Conservation (phyloP, 2,888 invertebrate genomes). For the Microctonus hyperodae region DNA sequence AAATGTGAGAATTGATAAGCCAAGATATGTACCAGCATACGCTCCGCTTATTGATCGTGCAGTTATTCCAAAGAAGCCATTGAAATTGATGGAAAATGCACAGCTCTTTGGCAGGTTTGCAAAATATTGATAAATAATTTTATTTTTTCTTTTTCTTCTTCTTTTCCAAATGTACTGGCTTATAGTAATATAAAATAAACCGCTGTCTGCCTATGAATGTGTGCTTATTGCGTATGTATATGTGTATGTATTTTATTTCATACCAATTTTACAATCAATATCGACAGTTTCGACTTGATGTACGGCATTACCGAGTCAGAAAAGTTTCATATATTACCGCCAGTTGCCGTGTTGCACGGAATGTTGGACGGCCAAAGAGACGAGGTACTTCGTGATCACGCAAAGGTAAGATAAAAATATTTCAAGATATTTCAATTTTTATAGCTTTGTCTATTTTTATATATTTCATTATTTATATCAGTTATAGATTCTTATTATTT, state of each 20-base stretch:
- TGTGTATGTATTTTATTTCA: background rate
- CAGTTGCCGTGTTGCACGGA: constrained; percentile 76
- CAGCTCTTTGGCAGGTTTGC: constrained; percentile 77
- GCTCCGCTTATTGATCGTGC: constrained; percentile 89
- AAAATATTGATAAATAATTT: constrained; percentile 11
- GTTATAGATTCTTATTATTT: background rate
- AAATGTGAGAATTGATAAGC: constrained; percentile 60
- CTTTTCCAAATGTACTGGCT: background rate
- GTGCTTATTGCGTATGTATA: background rate
- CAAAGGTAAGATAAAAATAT: constrained; percentile 58
- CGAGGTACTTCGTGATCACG: constrained; percentile 78
- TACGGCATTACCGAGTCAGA: constrained; percentile 87
- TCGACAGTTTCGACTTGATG: constrained; percentile 80
- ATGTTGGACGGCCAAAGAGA: constrained; percentile 79
- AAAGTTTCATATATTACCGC: constrained; percentile 78
- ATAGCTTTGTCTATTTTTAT: constrained; percentile 5
- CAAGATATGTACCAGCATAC: constrained; percentile 83
- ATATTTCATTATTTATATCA: constrained; percentile 1
- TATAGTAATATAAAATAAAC: background rate
- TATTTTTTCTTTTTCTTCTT: constrained; percentile 1
- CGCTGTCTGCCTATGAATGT: background rate
- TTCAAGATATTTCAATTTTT: constrained; percentile 3
- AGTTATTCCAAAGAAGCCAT: constrained; percentile 83
- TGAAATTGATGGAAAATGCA: constrained; percentile 76
- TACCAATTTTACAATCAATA: constrained; percentile 27